A percentile compares a stretch with the other conserved stretches of the same genome.
Conservation (phyloP, 2,888 invertebrate species). For the Calameuta pallipes region DNA sequence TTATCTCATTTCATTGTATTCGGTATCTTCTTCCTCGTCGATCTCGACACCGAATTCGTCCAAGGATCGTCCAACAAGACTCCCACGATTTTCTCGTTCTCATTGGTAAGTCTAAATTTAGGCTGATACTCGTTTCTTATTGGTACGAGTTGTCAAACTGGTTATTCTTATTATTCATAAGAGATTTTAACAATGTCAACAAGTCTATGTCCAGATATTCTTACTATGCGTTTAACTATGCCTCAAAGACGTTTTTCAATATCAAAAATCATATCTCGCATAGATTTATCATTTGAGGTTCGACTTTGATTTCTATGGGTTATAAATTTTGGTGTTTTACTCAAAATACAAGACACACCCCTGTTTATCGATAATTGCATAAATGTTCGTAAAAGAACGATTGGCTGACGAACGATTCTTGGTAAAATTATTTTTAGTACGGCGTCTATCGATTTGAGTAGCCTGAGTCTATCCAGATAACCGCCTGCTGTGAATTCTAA, state of each 20-base stretch:
- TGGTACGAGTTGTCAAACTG: not conserved
- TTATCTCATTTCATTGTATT: not conserved
- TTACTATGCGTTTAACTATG: not conserved
- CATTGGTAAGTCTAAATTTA: slow-evolving; percentile 30
- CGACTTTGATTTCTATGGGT: too few species aligned
- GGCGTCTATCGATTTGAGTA: not conserved
- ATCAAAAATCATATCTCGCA: not conserved
- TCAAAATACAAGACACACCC: not conserved
- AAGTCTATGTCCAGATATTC: not conserved
- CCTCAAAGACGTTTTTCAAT: not conserved
- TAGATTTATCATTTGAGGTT: too few species aligned
- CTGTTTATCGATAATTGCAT: not conserved
- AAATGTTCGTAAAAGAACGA: not conserved
- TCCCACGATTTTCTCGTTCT: slow-evolving; percentile 29
- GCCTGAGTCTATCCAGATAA: not conserved
- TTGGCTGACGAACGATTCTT: not conserved
- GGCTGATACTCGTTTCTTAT: not conserved
- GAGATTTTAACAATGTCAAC: not conserved
- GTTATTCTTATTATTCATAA: not conserved
- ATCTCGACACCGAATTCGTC: not conserved
- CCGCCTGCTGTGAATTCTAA: not conserved
- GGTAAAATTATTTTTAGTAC: not conserved
- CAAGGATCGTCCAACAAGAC: not conserved
- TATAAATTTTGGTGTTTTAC: not conserved
- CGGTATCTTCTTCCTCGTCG: not conserved